Evolutionary conservation across 2,888 invertebrate species (phyloP), one percentile per base, ranked within the genome.

Genomic region (Disparrhopalites patrizii): DNA sequence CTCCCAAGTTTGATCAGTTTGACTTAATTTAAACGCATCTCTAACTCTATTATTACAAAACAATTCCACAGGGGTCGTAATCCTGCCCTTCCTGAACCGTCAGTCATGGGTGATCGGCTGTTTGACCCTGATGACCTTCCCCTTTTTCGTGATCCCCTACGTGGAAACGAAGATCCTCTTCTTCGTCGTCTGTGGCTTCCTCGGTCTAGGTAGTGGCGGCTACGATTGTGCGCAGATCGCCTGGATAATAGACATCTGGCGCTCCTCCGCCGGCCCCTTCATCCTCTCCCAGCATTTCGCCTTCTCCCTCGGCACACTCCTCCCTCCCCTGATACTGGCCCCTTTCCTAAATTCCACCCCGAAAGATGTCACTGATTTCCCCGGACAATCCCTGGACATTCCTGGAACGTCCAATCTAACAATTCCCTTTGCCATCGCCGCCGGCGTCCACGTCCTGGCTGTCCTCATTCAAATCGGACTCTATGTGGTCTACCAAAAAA

Each of bases 171-270:
- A 65, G 1, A 15, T 27, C 2, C 28, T 52, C 25, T 69, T 69
- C 33, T 69, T 55, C 38, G n/a, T 38, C 18, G 8, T 54, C 15
- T 64, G 60, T 1, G 70, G 30, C 2, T 1, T 66, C 13, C 33
- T 66, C 0, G 70, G 70, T 1, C 50, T 67, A n/a, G 67, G 57
- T 30, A 55, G 31, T 15, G 71, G 71, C 0, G 58, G 65, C 13
- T 70, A 70, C 47, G 69, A 70, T 47, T 36, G 62, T 8, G 71
- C 68, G 4, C 68, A 68, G 43, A 56, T 71, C 33, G 69, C 67
- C 0, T 68, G 71, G 68, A 61, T 69, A 1, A 69, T 71, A 38
- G 69, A 71, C 47, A 66, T 69, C n/a, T 69, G 69, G 69, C 56
- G 66, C 13, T 13, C 20, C 8, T 28, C 62, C 15, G 52, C 65